Evolutionary conservation across 2,888 invertebrate species (phyloP).

Genomic region (Tortricodes alternella): DNA sequence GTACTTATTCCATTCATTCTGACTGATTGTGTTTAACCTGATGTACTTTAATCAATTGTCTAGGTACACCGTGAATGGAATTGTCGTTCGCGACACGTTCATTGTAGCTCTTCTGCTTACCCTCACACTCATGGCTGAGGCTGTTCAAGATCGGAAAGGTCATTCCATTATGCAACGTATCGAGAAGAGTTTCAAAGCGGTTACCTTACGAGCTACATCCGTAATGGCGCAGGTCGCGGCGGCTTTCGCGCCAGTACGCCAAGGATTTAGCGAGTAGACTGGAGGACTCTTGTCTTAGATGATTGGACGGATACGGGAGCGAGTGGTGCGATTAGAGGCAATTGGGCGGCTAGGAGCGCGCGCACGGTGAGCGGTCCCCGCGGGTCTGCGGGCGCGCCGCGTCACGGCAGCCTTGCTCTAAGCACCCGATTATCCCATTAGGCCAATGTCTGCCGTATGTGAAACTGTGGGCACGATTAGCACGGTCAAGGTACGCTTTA

Average conservation of each 20-base stretch:
- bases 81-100: slow-evolving; percentile 1
- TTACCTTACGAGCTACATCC: slow-evolving; percentile 7
- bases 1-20: slow-evolving; percentile 74
- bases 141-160: not conserved
- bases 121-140: not conserved
- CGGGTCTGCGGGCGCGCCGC: slow-evolving; percentile 57
- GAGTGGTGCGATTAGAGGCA: slow-evolving; percentile 76
- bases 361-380: slow-evolving; percentile 61
- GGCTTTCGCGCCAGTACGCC: slow-evolving; percentile 42
- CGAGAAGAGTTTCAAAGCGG: slow-evolving; percentile 1
- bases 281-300: slow-evolving; percentile 73
- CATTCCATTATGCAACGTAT: slow-evolving; percentile 11
- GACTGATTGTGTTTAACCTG: slow-evolving; percentile 42
- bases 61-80: slow-evolving; percentile 20
- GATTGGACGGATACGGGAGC: slow-evolving; percentile 77
- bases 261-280: slow-evolving; percentile 58
- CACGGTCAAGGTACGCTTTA: slow-evolving; percentile 75
- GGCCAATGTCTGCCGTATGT: slow-evolving; percentile 65
- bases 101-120: slow-evolving; percentile 4
- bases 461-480: slow-evolving; percentile 49
- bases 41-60: slow-evolving; percentile 52
- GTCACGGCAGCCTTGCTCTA: slow-evolving; percentile 77
- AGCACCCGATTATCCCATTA: slow-evolving; percentile 79
- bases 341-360: slow-evolving; percentile 62
- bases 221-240: not conserved